Percentiles rank a stretch among this genome's conserved stretches.
phyloP scores from a whole-genome alignment of 2,113 vertebrate genomes.

The Gorsachius goisagi region DNA sequence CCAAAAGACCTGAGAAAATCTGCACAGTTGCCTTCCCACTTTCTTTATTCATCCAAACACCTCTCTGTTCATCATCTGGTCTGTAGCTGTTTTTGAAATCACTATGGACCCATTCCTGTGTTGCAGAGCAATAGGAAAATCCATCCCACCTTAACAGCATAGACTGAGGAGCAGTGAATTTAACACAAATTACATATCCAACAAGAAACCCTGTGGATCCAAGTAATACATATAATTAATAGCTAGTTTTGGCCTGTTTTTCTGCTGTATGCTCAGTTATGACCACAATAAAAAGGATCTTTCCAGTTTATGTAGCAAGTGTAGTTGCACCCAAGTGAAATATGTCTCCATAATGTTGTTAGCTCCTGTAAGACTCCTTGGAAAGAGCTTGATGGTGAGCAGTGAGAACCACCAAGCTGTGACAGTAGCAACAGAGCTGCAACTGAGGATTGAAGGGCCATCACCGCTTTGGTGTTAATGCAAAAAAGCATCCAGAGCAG shows the following conservation, averaged over 20 bases:
- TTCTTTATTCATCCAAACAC: not conserved
- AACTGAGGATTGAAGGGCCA: not conserved
- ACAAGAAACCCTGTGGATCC: not conserved
- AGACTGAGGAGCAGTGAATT: fast-evolving
- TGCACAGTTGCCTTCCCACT: not conserved
- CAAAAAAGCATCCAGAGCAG: not conserved
- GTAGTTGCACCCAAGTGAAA: not conserved
- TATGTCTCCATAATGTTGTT: fast-evolving
- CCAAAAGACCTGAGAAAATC: not conserved
- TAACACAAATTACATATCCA: not conserved
- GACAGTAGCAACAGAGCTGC: fast-evolving
- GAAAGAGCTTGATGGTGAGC: not conserved
- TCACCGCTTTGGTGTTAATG: too few relatives aligned
- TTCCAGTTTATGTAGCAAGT: not conserved
- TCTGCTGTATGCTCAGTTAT: not conserved
- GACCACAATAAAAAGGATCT: not conserved
- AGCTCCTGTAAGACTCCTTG: not conserved
- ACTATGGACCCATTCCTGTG: not conserved
- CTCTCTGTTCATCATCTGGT: not conserved
- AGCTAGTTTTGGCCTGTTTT: not conserved
- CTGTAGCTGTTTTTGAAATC: not conserved
- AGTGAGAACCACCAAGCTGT: fast-evolving
- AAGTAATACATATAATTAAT: not conserved
- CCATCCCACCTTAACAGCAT: not conserved
- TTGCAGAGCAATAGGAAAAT: not conserved